These are phyloP conservation scores for Bimastos eiseni DNA, from an alignment of 2,888 invertebrate genomes.

Conservation along the genomic window DNA sequence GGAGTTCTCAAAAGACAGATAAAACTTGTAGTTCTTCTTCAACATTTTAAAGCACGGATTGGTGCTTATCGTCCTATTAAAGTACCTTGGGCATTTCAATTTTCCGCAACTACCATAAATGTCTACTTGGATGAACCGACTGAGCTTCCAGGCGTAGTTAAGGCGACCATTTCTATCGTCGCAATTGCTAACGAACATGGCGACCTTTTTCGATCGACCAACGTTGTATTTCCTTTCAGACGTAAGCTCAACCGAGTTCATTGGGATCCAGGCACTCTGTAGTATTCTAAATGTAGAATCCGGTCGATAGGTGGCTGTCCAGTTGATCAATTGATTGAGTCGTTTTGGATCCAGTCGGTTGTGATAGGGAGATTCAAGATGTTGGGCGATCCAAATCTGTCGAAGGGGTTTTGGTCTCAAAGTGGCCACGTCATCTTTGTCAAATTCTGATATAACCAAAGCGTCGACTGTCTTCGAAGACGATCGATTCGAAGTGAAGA, in stretches of 20 bases:
- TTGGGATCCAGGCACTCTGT: conserved; percentile 80
- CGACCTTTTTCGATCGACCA: conserved; percentile 89
- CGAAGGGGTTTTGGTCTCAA: not conserved
- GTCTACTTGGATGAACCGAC: conserved; percentile 74
- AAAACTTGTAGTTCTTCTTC: conserved; percentile 38
- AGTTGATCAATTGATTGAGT: conserved; percentile 71
- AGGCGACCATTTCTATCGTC: conserved; percentile 86
- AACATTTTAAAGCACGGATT: conserved; percentile 28
- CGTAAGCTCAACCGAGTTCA: conserved; percentile 53
- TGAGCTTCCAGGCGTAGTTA: conserved; percentile 81
- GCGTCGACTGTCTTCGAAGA: not conserved
- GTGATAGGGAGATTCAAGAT: conserved; percentile 20
- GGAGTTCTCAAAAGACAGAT: conserved; percentile 43
- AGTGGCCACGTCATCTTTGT: not conserved
- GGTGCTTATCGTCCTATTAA: not conserved
- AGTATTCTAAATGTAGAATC: conserved; percentile 95
- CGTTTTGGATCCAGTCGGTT: not conserved
- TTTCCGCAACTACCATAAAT: conserved; percentile 71
- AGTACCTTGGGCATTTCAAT: conserved; percentile 69
- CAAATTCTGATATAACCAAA: not conserved
- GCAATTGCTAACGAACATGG: conserved; percentile 98
- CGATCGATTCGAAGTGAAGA: not conserved
- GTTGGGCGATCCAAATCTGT: conserved; percentile 30
- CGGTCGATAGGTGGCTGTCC: conserved; percentile 92
- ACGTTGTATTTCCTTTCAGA: conserved; percentile 62